Evolutionary conservation across 1,140 invertebrate species (phyloP), one percentile per base, ranked within the genome.

Genomic region (Stegodyphus mimosarum): DNA sequence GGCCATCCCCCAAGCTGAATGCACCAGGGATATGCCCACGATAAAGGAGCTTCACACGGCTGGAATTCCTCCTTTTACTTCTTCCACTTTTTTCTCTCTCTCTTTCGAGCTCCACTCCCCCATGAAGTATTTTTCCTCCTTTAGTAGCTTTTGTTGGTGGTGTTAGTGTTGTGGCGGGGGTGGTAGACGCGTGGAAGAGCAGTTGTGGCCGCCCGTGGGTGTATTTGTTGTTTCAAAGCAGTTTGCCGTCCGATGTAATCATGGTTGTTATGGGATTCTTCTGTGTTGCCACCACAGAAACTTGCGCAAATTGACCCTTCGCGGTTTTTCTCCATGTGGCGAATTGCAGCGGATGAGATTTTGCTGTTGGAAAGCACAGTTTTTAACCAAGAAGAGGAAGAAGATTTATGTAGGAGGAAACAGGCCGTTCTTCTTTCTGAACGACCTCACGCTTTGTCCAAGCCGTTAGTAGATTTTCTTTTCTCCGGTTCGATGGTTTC

Each of bases 41-140:
- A 77, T 77, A 77, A 77, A 77, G 75, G 75, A 77, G 66, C 63
- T 48, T 77, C 75, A 77, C 75, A 55, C 60, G 18, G 64, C 66
- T 77, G 63, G 72, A 52, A 74, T 77, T 77, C 60, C n/a, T 77
- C 64, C 51, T 64, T 66, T 77, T n/a, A 55, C 9, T 60, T 60
- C 15, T 60, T 60, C 15, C 15, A 9, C 15, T 15, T 60, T 52
- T 52, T 15, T 60, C 15, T 15, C 55, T 60, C 15, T 60, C 9
- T 60, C 15, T 60, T 60, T 4, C 15, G 2, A 11, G 9, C 55
- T 15, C 4, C 55, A 33, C 72, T 18, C 53, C 53, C 15, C 9
- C 15, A 9, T 15, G 7, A 15, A 10, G 13, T 15, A 18, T 48
- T 15, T 48, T 48, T 10, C 15, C 33, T 33, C 15, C 53, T 74